phyloP scores from a whole-genome alignment of 1,140 invertebrate genomes.

The Portunus trituberculatus region DNA sequence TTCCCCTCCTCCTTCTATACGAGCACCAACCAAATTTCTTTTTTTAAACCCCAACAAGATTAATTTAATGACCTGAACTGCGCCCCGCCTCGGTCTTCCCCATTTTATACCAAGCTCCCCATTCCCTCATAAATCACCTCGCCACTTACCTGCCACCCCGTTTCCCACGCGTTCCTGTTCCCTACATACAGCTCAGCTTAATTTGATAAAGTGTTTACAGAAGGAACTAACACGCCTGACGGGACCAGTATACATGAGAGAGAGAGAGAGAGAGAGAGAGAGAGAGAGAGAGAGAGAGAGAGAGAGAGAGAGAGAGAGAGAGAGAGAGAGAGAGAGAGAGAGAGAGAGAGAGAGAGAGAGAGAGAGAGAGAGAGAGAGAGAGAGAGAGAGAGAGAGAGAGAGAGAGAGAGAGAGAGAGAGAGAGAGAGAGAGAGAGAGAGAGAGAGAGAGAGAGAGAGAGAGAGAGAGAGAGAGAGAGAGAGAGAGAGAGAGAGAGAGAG shows the following conservation, averaged over 20 bases:
- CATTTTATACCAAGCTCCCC: too few relatives aligned
- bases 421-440: not conserved
- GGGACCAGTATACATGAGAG: not conserved
- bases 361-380: not conserved
- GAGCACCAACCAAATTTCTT: too few relatives aligned
- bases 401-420: not conserved
- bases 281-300: conserved; percentile 18
- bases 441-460: not conserved
- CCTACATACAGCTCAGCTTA: not conserved
- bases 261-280: not conserved
- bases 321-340: not conserved
- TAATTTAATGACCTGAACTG: too few relatives aligned
- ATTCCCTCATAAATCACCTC: not conserved
- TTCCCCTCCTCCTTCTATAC: not conserved
- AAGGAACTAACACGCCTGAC: not conserved
- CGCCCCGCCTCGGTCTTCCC: too few relatives aligned
- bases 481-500: not conserved
- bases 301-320: not conserved
- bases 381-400: not conserved
- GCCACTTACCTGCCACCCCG: not conserved
- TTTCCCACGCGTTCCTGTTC: not conserved
- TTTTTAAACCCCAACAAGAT: not conserved
- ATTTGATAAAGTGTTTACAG: conserved; percentile 4
- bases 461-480: not conserved
- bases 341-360: conserved; percentile 23